Evolutionary conservation across 2,797 vertebrate genomes (phyloP).

Genomic region (Brachyalestes nurse): DNA sequence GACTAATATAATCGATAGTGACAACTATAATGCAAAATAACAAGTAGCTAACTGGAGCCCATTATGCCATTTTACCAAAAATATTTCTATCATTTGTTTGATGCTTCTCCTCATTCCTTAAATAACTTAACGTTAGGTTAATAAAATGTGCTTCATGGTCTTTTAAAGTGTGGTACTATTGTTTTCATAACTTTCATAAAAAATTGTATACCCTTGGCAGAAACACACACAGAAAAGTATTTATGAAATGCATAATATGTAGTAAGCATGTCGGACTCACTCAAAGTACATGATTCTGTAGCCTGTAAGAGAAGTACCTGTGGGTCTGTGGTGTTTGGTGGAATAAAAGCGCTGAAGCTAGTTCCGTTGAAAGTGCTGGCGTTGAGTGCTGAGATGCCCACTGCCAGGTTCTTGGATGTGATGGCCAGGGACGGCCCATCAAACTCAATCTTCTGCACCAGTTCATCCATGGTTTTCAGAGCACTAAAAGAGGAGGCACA

Average conservation of each 20-base stretch:
- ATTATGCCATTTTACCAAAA: too few relatives aligned
- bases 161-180: too few relatives aligned
- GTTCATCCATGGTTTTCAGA: slow-evolving; percentile 89
- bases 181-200: neutral
- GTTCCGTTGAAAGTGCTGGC: slow-evolving; percentile 78
- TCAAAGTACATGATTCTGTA: neutral
- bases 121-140: too few relatives aligned
- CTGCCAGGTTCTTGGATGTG: slow-evolving; percentile 84
- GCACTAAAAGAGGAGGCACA: slow-evolving; percentile 76
- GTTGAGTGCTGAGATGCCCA: slow-evolving; percentile 86
- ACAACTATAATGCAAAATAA: too few relatives aligned
- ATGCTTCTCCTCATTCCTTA: too few relatives aligned
- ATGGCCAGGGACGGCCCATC: slow-evolving; percentile 83
- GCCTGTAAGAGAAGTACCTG: slow-evolving; percentile 77
- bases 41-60: too few relatives aligned
- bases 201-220: too few relatives aligned
- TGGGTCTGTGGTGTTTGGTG: slow-evolving; percentile 80
- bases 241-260: too few relatives aligned
- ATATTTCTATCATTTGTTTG: too few relatives aligned
- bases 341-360: slow-evolving; percentile 86
- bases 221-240: neutral
- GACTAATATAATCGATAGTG: too few relatives aligned
- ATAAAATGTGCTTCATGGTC: too few relatives aligned
- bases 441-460: slow-evolving; percentile 91
- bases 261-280: too few relatives aligned